phyloP scores from a whole-genome alignment of 2,797 vertebrate genomes.

The Rhabdomys pumilio region DNA sequence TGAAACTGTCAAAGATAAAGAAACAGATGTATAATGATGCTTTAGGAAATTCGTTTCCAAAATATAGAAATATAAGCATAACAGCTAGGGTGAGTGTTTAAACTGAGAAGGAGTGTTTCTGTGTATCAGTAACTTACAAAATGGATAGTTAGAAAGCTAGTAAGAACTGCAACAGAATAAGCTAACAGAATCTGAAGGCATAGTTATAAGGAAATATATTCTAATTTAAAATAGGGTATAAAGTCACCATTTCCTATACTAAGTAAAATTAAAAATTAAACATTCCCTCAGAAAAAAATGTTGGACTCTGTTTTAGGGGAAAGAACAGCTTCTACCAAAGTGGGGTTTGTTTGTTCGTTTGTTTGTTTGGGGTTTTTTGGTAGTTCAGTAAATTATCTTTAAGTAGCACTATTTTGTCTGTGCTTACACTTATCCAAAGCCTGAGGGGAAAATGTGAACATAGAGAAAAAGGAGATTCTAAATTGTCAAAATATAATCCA shows the following conservation, averaged over 20 bases:
- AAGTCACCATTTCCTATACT: not conserved
- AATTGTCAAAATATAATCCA: constrained; percentile 50
- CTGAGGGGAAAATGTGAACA: not conserved
- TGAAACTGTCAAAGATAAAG: not conserved
- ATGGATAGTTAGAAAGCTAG: not conserved
- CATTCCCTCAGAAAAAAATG: not conserved
- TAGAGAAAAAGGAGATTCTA: not conserved
- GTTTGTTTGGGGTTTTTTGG: not conserved
- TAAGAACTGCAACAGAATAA: not conserved
- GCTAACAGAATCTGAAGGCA: constrained; percentile 12
- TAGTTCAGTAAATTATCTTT: not conserved
- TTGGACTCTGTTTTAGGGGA: not conserved
- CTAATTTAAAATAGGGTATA: not conserved
- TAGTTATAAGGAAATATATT: not conserved
- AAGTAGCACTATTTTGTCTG: not conserved
- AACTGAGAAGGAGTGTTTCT: not conserved
- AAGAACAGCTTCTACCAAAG: not conserved
- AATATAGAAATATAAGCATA: not conserved
- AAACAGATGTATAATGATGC: not conserved
- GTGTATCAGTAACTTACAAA: not conserved
- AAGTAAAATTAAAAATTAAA: constrained; percentile 46
- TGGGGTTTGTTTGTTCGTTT: not conserved
- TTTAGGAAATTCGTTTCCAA: not conserved
- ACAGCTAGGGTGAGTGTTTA: not conserved
- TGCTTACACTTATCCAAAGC: constrained; percentile 38